phyloP scores from a whole-genome alignment of 2,113 vertebrate species.

The Neotragus moschatus region DNA sequence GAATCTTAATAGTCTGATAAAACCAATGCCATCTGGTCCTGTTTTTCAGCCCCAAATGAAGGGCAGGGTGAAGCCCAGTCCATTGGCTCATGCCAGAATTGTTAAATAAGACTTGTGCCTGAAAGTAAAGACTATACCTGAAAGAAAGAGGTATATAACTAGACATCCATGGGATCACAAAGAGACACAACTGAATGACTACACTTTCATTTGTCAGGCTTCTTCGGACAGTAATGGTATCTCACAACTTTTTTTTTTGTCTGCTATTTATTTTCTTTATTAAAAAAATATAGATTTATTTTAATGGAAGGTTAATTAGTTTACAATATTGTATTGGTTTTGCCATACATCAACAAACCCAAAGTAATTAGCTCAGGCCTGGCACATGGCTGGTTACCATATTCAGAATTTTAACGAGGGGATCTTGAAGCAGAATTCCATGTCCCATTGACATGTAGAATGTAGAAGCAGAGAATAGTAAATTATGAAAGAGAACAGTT shows the following conservation, averaged over 20 bases:
- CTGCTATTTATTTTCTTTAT: too few relatives aligned
- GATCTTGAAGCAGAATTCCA: neutral
- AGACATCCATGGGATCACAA: neutral
- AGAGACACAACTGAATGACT: neutral
- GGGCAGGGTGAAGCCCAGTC: neutral
- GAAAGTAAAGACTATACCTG: neutral
- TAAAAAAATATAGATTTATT: too few relatives aligned
- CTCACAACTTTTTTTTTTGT: neutral
- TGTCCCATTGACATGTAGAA: neutral
- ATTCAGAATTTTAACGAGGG: neutral
- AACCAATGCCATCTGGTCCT: neutral
- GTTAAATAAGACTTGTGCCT: neutral
- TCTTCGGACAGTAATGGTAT: neutral
- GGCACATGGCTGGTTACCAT: neutral
- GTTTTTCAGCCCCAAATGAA: neutral
- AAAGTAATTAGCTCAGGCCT: neutral
- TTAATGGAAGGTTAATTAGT: too few relatives aligned
- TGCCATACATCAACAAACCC: too few relatives aligned
- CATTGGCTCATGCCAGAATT: neutral
- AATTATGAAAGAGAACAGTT: neutral
- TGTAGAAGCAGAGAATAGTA: neutral
- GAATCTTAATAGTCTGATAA: neutral
- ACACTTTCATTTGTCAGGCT: neutral
- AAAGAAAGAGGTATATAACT: neutral
- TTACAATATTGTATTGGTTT: too few relatives aligned